A percentile compares a stretch with the other conserved stretches of the same genome.
Conservation (phyloP, 2,888 invertebrate species). For the Amiota communis region DNA sequence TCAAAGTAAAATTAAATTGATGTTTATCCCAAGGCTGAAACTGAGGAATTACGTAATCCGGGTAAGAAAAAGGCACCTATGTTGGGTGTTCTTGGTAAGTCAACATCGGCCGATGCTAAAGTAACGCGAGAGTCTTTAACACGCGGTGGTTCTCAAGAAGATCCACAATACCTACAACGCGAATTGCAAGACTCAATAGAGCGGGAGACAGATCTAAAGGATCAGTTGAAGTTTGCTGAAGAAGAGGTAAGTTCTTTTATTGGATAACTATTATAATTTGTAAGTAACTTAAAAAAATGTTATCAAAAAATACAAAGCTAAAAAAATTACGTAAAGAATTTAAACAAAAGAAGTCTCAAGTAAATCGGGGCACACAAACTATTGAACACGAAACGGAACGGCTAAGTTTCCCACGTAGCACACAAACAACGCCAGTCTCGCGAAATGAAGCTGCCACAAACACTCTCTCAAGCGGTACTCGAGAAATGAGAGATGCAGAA, state of each 20-base stretch:
- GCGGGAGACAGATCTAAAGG: conserved; percentile 92
- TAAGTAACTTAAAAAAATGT: conserved; percentile 16
- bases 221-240: conserved; percentile 93
- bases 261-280: conserved; percentile 14
- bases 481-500: conserved; percentile 7
- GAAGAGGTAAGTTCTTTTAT: conserved; percentile 81
- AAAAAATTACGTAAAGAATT: conserved; percentile 35
- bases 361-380: conserved; percentile 68
- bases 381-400: conserved; percentile 49
- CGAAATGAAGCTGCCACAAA: conserved; percentile 43
- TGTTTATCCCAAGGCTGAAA: conserved; percentile 59
- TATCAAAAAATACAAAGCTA: conserved; percentile 48
- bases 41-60: conserved; percentile 69
- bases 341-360: conserved; percentile 29
- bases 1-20: not conserved
- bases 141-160: conserved; percentile 85
- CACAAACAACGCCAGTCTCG: conserved; percentile 58
- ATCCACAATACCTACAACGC: conserved; percentile 85
- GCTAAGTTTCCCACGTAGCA: conserved; percentile 65
- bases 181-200: conserved; percentile 94
- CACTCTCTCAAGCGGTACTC: conserved; percentile 29
- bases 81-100: conserved; percentile 76
- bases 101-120: conserved; percentile 79
- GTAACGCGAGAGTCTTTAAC: conserved; percentile 84
- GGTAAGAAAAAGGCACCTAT: conserved; percentile 77